phyloP scores from a whole-genome alignment of 2,797 vertebrate genomes.

The Alcedo atthis region DNA sequence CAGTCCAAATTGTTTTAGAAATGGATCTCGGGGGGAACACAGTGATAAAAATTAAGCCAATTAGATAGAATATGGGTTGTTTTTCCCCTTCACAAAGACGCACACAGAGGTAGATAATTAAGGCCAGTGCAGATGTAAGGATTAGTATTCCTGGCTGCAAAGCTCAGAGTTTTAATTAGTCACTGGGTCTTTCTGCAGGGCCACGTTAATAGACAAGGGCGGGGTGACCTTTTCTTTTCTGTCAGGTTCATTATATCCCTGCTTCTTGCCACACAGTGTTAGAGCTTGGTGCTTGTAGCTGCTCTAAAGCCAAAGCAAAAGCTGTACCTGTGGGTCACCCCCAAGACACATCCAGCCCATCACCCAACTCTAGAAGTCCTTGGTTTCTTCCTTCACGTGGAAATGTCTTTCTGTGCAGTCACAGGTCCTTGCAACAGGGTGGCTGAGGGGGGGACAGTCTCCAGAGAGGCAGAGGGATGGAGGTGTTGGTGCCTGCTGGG shows the following conservation, averaged over 20 bases:
- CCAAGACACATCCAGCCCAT: background rate
- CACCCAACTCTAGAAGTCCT: background rate
- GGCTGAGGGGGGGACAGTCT: fast-evolving
- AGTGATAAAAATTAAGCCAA: background rate
- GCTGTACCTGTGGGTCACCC: fast-evolving
- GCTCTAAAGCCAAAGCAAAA: background rate
- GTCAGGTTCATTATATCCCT: background rate
- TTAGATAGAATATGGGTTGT: background rate
- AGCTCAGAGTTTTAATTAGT: slow-evolving; percentile 42
- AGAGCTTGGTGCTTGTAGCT: background rate
- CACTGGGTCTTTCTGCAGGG: slow-evolving; percentile 21
- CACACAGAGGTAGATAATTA: background rate
- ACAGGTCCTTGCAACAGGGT: background rate
- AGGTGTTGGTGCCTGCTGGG: background rate
- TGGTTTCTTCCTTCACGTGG: fast-evolving
- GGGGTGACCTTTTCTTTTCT: slow-evolving; percentile 17
- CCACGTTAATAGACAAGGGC: background rate
- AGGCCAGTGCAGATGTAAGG: background rate
- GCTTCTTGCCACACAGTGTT: background rate
- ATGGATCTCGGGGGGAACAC: background rate
- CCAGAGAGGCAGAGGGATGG: background rate
- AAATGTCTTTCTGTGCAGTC: background rate
- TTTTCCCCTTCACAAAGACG: background rate
- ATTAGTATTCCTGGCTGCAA: slow-evolving; percentile 40
- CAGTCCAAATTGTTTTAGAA: background rate